These are phyloP conservation scores for Lathamus discolor DNA, from an alignment of 2,113 vertebrate species.

Conservation along the genomic window DNA sequence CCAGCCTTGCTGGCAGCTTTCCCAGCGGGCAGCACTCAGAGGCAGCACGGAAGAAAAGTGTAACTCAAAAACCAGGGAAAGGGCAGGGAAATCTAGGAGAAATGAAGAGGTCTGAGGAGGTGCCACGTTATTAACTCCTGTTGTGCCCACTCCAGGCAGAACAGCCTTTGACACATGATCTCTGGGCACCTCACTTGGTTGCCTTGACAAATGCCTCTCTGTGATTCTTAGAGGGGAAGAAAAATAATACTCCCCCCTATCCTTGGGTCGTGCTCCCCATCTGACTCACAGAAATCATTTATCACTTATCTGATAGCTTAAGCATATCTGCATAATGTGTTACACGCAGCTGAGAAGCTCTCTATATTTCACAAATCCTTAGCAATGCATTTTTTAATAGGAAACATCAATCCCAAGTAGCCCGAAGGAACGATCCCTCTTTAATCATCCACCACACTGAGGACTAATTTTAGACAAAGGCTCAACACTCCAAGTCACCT, in stretches of 20 bases:
- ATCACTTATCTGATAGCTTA: slow-evolving; percentile 38
- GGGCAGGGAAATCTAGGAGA: neutral
- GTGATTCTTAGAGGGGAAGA: neutral
- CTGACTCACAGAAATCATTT: slow-evolving; percentile 39
- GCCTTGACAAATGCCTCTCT: slow-evolving; percentile 40
- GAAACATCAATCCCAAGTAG: slow-evolving; percentile 66
- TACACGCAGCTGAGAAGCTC: neutral
- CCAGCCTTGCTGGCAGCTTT: neutral
- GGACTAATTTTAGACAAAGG: slow-evolving; percentile 61
- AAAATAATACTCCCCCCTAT: neutral
- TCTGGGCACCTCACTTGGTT: neutral
- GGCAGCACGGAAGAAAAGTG: neutral
- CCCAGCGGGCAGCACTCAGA: neutral
- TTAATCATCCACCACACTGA: slow-evolving; percentile 53
- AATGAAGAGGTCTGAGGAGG: neutral
- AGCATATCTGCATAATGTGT: slow-evolving; percentile 39
- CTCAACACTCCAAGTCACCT: neutral
- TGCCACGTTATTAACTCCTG: neutral
- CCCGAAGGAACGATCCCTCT: slow-evolving; percentile 49
- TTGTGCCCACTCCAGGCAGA: neutral
- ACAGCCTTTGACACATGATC: neutral
- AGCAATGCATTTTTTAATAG: slow-evolving; percentile 60
- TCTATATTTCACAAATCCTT: slow-evolving; percentile 39
- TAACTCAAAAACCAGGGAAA: neutral
- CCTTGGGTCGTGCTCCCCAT: slow-evolving; percentile 17